Evolutionary conservation across 2,797 vertebrate species (phyloP), one percentile per base, ranked within the genome.

Genomic region (Eremophila alpestris): DNA sequence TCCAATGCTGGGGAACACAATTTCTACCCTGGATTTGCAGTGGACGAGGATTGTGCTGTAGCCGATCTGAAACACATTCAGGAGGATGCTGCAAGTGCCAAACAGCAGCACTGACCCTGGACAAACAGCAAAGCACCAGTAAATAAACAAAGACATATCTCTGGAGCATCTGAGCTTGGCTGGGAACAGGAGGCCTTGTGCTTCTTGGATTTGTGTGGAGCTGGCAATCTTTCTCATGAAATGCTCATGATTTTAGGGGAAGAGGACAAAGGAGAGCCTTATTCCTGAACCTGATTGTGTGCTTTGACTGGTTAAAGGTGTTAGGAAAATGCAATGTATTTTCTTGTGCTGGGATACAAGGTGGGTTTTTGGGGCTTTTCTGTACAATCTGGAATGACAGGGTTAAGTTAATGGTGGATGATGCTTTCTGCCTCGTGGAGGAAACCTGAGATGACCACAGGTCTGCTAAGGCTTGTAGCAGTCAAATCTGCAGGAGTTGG

Each of bases 41-140:
- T 96, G 84, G 45, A 65, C 78, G 92, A 98, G 97, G 34, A 95
- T 94, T 12, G 98, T 3, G 24, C 97, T 81, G 45, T 99, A 99
- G 11, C 98, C 98, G 4, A 98, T 97, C 58, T 97, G 98, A 97
- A 98, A 99, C 71, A 98, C 9, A 2, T 97, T 98, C 83, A 99
- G 97, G 91, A 98, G 96, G 84, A 99, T 8, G 41, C 98, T 99
- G 96, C 98, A 98, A 20, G 65, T 96, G 36, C 98, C 98, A 0
- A 99, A 99, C 26, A 99, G 94, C 83, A 98, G 13, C 49, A 99
- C 97, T 54, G 98, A 98, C 74, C 98, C 98, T 99, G 96, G 52
- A 41, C 32, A 75, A 90, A 94, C 16, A 71, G 46, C 46, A 93
- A 73, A 93, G 29, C 46, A 85, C 7, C 23, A 40, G 64, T 80